Percentiles rank a stretch among this genome's conserved stretches.
These are phyloP conservation scores for human DNA, from an alignment of 2,113 vertebrate species.

Conservation along the genomic window GRCh38 chr1:77162001-77162500, in stretches of 20 bases:
- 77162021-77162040: slow-evolving; percentile 2
- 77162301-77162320: not conserved
- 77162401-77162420: not conserved
- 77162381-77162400: not conserved
- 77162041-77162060: not conserved
- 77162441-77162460: not conserved
- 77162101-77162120: not conserved
- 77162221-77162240: not conserved
- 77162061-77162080: not conserved
- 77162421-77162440: not conserved
- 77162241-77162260: not conserved
- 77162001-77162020: not conserved
- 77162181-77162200: not conserved
- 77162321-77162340: not conserved
- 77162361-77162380: not conserved
- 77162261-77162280: not conserved
- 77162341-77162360: not conserved
- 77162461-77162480: slow-evolving; percentile 5
- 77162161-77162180: not conserved
- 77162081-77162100: not conserved
- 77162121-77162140: not conserved
- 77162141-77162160: not conserved
- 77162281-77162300: not conserved
- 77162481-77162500: not conserved
- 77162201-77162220: not conserved